Conservation (phyloP, 2,888 invertebrate species). For the Seira ritae region DNA sequence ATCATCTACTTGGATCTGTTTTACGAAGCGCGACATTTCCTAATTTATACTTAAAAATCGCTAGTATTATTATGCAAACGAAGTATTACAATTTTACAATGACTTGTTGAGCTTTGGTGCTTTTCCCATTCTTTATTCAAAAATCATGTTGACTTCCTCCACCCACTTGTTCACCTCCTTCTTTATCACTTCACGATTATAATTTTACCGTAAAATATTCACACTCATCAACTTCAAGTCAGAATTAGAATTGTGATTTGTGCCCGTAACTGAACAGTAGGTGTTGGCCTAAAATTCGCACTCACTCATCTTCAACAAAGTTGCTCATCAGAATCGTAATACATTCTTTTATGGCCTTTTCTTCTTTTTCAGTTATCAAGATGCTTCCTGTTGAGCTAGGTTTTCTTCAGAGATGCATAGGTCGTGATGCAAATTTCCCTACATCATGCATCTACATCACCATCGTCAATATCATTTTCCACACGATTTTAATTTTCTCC, state of each 20-base stretch:
- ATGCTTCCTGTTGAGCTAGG: not conserved
- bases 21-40: not conserved
- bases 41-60: not conserved
- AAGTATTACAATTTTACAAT: not conserved
- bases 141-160: not conserved
- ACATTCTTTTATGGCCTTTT: not conserved
- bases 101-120: no score
- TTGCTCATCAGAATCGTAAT: not conserved
- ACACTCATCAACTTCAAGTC: not conserved
- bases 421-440: constrained; percentile 19
- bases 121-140: not conserved
- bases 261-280: constrained; percentile 25
- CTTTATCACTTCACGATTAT: constrained; percentile 1
- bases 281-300: constrained; percentile 12
- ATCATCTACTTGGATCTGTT: no score
- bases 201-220: not conserved
- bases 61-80: not conserved
- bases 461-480: not conserved
- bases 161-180: not conserved
- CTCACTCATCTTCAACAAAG: constrained; percentile 8
- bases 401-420: not conserved
- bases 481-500: constrained; percentile 29
- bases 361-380: constrained; percentile 22
- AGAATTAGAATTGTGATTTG: not conserved
- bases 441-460: not conserved